Base-by-base conservation (phyloP, 2,113 vertebrate species). In the Gorsachius goisagi region DNA sequence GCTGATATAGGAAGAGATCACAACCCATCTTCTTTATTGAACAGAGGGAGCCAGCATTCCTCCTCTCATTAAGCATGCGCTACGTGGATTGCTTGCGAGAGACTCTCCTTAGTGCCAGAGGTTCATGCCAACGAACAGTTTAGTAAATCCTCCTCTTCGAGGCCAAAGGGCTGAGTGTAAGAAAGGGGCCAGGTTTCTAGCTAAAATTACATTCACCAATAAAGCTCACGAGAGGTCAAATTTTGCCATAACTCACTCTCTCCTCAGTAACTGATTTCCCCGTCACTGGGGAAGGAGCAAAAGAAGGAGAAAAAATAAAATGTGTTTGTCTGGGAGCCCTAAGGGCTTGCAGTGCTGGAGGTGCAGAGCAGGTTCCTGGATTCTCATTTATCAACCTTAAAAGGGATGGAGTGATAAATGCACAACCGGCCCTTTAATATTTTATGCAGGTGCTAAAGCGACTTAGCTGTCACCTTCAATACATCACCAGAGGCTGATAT, bases 131-230 rank as follows among this genome's bases (percentile, higher is more conserved):
- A 92, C 18, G 67, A 97, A 94, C 89, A 93, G 96, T 98, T 98
- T 97, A 97, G 96, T 97, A 97, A 97, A 96, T 96, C 96, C 92
- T 97, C 95, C 96, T 97, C 96, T 96, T 97, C 5, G 55, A 98
- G 98, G 97, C 97, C 96, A 97, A 97, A 98, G 97, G 98, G 97
- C 90, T 72, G 91, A 95, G 85, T 97, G 95, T 94, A 97, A 98
- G 98, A 97, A 97, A 98, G 95, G 95, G 96, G 95, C 97, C 97
- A 97, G 98, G 97, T 98, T 98, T 98, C 98, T 55, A 98, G 98
- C 98, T 99, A 99, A 99, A 99, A 99, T 99, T 99, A 99, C 98
- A 98, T 99, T 99, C 98, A 97, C 98, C 98, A 98, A 96, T 96
- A 98, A 98, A 98, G 97, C 97, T 98, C 97, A 98, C 37, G 58